Evolutionary conservation across 2,888 invertebrate species (phyloP).

Genomic region (Tiphia femorata): DNA sequence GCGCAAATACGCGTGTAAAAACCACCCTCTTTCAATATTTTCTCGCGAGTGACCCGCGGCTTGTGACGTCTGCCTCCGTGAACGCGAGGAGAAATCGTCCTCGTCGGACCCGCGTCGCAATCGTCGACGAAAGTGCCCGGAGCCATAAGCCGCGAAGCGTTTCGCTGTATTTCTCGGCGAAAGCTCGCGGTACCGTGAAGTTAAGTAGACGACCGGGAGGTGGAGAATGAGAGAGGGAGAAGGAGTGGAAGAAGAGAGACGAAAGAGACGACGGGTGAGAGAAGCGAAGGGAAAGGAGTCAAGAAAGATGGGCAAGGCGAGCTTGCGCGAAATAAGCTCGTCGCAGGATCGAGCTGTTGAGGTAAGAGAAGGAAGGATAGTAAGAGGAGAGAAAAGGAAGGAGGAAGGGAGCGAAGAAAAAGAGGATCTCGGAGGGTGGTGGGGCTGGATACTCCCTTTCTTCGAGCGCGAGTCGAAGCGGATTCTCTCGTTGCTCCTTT

Average conservation of each 20-base stretch:
- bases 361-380: constrained; percentile 11
- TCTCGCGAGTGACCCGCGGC: too few species aligned
- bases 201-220: constrained; percentile 34
- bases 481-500: constrained; percentile 39
- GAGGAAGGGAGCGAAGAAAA: too few species aligned
- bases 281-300: not conserved
- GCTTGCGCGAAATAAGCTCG: constrained; percentile 40
- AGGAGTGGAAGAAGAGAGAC: not conserved
- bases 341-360: constrained; percentile 2
- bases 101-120: not conserved
- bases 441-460: not conserved
- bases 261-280: constrained; percentile 3
- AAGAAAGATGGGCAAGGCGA: constrained; percentile 5
- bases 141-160: constrained; percentile 17
- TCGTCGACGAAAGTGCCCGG: constrained; percentile 10
- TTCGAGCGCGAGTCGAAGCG: too few species aligned
- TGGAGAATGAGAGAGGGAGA: constrained; percentile 1
- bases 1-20: too few species aligned
- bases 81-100: not conserved
- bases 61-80: too few species aligned
- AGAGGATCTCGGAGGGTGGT: too few species aligned
- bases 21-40: not conserved
- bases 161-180: constrained; percentile 23
- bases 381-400: constrained; percentile 8
- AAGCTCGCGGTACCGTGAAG: constrained; percentile 36